Evolutionary conservation across 2,113 vertebrate species (phyloP).

Genomic region (Takifugu flavidus): DNA sequence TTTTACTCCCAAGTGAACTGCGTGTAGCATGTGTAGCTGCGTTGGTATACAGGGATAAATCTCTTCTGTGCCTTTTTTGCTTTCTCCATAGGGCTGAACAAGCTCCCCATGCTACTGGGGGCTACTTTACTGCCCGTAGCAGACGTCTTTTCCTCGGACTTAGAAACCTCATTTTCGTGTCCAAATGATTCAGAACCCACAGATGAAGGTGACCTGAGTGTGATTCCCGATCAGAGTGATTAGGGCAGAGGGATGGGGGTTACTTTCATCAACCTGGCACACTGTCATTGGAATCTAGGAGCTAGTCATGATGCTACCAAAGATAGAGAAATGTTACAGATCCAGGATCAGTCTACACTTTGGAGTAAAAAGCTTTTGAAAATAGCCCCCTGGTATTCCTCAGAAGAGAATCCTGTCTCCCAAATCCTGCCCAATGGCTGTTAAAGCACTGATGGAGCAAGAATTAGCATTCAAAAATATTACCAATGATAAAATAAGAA

Average conservation of each 20-base stretch:
- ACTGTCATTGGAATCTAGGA: conserved; percentile 16
- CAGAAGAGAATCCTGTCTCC: conserved; percentile 37
- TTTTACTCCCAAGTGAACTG: conserved; percentile 77
- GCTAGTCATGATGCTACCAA: conserved; percentile 11
- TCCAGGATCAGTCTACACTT: conserved; percentile 61
- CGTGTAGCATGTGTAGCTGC: conserved; percentile 24
- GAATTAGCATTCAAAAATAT: conserved; percentile 26
- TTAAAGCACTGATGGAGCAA: conserved; percentile 11
- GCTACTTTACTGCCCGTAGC: conserved; percentile 78
- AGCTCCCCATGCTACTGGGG: conserved; percentile 78
- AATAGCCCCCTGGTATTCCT: conserved; percentile 74
- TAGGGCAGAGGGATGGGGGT: conserved; percentile 67
- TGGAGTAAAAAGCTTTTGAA: conserved; percentile 80
- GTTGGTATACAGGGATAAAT: conserved; percentile 44
- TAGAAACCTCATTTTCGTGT: conserved; percentile 66
- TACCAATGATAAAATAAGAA: not conserved
- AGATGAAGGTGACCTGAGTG: conserved; percentile 67
- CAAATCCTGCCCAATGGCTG: conserved; percentile 1
- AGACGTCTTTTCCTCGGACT: conserved; percentile 72
- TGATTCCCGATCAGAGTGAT: conserved; percentile 48
- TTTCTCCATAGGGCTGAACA: conserved; percentile 78
- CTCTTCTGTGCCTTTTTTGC: conserved; percentile 67
- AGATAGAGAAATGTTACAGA: conserved; percentile 9
- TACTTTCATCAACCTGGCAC: conserved; percentile 73
- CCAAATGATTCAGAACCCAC: conserved; percentile 59